Evolutionary conservation across 1,140 invertebrate species (phyloP).

Genomic region (Cheumatopsyche charites): DNA sequence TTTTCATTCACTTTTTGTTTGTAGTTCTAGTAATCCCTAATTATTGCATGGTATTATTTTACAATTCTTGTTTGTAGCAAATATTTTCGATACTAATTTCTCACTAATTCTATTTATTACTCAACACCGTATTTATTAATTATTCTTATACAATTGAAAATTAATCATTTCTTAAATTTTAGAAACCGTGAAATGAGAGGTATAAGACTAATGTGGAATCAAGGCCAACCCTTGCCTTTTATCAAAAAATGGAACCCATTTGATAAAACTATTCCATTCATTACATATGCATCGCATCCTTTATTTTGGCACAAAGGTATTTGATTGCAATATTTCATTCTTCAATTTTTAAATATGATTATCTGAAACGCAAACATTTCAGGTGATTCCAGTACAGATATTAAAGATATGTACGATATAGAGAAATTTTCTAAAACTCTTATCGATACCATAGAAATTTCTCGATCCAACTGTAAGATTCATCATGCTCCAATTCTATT

Average conservation of each 20-base stretch:
- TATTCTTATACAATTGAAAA: no score
- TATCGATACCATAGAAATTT: slow-evolving; percentile 59
- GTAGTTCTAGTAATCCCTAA: not conserved
- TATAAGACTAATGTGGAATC: slow-evolving; percentile 77
- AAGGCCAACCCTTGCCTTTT: slow-evolving; percentile 69
- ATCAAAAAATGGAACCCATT: slow-evolving; percentile 87
- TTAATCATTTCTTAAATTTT: slow-evolving; percentile 16
- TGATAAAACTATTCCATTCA: slow-evolving; percentile 76
- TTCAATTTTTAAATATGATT: slow-evolving; percentile 20
- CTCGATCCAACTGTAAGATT: slow-evolving; percentile 59
- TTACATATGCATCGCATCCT: slow-evolving; percentile 81
- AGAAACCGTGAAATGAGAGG: slow-evolving; percentile 75
- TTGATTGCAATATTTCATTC: slow-evolving; percentile 12
- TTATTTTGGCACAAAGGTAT: slow-evolving; percentile 79
- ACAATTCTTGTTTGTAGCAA: not conserved
- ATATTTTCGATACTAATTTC: no score
- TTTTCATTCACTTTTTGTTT: not conserved
- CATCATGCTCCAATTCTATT: slow-evolving; percentile 75
- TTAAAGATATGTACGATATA: slow-evolving; percentile 62
- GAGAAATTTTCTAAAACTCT: slow-evolving; percentile 65
- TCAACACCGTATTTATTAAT: no score
- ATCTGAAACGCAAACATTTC: slow-evolving; percentile 10
- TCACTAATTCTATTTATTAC: no score
- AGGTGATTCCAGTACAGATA: slow-evolving; percentile 53
- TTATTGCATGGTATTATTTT: not conserved